These are phyloP conservation scores for Cyphomyrus discorhynchus DNA, from an alignment of 2,113 vertebrate genomes.

Conservation along the genomic window DNA sequence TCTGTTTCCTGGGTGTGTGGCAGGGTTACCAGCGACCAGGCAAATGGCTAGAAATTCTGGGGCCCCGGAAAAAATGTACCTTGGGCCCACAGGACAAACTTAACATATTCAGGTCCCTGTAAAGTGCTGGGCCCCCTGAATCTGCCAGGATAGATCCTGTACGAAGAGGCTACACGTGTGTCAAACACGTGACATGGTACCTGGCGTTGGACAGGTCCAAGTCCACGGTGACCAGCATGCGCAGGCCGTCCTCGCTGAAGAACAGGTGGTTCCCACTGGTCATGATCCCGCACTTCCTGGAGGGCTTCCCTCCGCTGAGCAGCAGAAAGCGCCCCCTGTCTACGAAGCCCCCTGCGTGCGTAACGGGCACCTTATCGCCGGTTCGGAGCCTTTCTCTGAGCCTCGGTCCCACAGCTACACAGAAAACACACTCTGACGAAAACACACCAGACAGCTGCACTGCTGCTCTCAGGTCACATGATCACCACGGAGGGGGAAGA, in stretches of 20 bases:
- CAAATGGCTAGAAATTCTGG: neutral
- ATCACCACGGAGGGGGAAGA: neutral
- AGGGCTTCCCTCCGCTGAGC: constrained; percentile 89
- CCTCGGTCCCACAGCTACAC: neutral
- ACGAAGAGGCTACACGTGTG: neutral
- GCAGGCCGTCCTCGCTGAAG: constrained; percentile 91
- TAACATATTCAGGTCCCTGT: neutral
- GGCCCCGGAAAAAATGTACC: neutral
- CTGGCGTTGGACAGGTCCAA: constrained; percentile 90
- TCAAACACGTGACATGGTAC: constrained; percentile 49
- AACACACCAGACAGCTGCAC: neutral
- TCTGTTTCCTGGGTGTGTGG: neutral
- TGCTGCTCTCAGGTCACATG: neutral
- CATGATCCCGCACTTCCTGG: constrained; percentile 92
- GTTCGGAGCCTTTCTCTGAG: neutral
- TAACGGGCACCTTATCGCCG: neutral
- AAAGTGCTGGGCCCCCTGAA: neutral
- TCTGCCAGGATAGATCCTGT: neutral
- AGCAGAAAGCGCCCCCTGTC: constrained; percentile 78
- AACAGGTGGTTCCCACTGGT: constrained; percentile 95
- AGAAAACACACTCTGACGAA: neutral
- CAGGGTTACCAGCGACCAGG: neutral
- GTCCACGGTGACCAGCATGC: constrained; percentile 89
- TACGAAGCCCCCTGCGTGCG: constrained; percentile 64
- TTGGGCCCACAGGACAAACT: neutral